Conservation (phyloP, 2,113 vertebrate genomes). For the Phasianus colchicus region DNA sequence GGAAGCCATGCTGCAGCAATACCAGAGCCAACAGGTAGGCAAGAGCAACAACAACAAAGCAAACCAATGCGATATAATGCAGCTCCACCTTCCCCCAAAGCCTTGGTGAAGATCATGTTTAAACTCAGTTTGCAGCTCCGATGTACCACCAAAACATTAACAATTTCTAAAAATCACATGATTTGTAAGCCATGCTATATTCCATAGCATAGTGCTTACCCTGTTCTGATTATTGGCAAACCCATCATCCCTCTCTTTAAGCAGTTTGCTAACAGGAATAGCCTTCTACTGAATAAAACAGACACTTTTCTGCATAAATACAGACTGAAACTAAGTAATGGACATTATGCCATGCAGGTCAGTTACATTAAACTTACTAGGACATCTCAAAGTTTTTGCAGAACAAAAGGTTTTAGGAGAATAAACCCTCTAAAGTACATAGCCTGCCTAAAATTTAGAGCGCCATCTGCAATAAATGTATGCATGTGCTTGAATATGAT, state of each 20-base stretch:
- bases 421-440: background rate
- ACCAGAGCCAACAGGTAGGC: background rate
- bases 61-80: background rate
- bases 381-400: background rate
- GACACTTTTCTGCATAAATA: background rate
- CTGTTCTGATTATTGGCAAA: background rate
- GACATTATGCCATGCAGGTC: background rate
- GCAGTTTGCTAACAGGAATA: background rate
- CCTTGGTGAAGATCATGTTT: background rate
- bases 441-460: background rate
- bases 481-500: background rate
- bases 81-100: background rate
- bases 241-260: background rate
- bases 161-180: background rate
- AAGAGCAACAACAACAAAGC: background rate
- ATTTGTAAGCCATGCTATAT: background rate
- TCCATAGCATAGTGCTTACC: background rate
- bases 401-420: background rate
- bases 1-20: background rate
- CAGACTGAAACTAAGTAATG: background rate
- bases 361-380: rapidly evolving
- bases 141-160: background rate
- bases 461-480: background rate
- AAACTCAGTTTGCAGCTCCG: background rate
- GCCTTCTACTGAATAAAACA: background rate